phyloP scores from a whole-genome alignment of 2,113 vertebrate species.

The Apaloderma vittatum region DNA sequence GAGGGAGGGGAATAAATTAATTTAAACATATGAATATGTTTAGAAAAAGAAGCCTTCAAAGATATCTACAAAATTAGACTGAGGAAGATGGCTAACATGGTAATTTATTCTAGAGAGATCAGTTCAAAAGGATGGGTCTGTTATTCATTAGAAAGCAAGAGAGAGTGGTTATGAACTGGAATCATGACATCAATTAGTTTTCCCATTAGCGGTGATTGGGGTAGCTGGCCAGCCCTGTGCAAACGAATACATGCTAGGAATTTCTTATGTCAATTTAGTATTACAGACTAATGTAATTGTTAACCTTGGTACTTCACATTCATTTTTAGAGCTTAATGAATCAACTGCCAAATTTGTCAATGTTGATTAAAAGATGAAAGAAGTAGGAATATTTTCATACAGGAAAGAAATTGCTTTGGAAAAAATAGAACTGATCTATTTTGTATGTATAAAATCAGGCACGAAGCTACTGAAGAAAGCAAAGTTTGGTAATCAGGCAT shows the following conservation, averaged over 20 bases:
- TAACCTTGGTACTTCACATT: slow-evolving; percentile 65
- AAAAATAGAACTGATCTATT: slow-evolving; percentile 20
- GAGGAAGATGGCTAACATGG: slow-evolving; percentile 43
- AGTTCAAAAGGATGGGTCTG: slow-evolving; percentile 44
- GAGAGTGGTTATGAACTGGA: slow-evolving; percentile 56
- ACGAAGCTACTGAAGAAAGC: slow-evolving; percentile 8
- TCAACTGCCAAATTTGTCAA: slow-evolving; percentile 63
- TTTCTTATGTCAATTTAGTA: slow-evolving; percentile 62
- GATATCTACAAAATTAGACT: slow-evolving; percentile 30
- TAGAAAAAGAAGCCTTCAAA: background rate
- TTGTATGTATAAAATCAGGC: slow-evolving; percentile 3
- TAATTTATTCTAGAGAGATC: slow-evolving; percentile 29
- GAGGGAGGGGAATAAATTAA: background rate
- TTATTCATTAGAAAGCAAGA: slow-evolving; percentile 55
- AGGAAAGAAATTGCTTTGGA: slow-evolving; percentile 36
- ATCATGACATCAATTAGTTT: slow-evolving; percentile 72
- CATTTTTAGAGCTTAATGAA: slow-evolving; percentile 60
- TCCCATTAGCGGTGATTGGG: slow-evolving; percentile 52
- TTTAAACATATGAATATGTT: background rate
- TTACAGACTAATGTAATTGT: slow-evolving; percentile 64
- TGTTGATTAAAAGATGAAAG: slow-evolving; percentile 71
- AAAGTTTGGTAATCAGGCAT: background rate
- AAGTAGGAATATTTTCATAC: slow-evolving; percentile 49
- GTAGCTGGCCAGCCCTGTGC: slow-evolving; percentile 25
- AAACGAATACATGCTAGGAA: slow-evolving; percentile 48